phyloP scores from a whole-genome alignment of 2,113 vertebrate species.

The Oxyruncus cristatus region DNA sequence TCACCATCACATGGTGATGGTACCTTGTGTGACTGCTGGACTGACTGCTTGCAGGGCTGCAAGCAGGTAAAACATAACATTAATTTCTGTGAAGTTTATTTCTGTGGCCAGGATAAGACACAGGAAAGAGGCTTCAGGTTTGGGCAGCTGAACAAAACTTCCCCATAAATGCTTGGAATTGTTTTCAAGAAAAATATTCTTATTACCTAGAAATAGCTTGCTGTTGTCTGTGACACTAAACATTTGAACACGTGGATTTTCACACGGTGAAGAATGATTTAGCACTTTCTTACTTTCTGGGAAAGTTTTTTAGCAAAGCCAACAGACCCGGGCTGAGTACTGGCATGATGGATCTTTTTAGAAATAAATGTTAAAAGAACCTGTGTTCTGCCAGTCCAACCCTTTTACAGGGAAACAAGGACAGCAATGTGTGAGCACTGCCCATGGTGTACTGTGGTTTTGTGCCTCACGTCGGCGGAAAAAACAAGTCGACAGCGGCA shows the following conservation, averaged over 20 bases:
- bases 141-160: not conserved
- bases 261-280: not conserved
- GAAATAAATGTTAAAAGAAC: conserved; percentile 36
- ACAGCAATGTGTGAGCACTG: conserved; percentile 8
- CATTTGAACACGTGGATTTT: not conserved
- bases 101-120: not conserved
- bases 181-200: not conserved
- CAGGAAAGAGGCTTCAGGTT: not conserved
- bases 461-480: not conserved
- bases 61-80: not conserved
- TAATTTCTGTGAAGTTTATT: not conserved
- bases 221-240: not conserved
- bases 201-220: not conserved
- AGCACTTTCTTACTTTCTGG: not conserved
- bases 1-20: not conserved
- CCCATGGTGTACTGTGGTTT: not conserved
- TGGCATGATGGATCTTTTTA: not conserved
- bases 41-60: not conserved
- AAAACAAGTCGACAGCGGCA: conserved; percentile 25
- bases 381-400: not conserved
- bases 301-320: not conserved
- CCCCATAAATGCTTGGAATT: not conserved
- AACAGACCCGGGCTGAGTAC: not conserved
- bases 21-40: not conserved
- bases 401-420: conserved; percentile 25